Evolutionary conservation across 2,113 vertebrate species (phyloP), one percentile per base, ranked within the genome.

Genomic region (Falco punctatus): DNA sequence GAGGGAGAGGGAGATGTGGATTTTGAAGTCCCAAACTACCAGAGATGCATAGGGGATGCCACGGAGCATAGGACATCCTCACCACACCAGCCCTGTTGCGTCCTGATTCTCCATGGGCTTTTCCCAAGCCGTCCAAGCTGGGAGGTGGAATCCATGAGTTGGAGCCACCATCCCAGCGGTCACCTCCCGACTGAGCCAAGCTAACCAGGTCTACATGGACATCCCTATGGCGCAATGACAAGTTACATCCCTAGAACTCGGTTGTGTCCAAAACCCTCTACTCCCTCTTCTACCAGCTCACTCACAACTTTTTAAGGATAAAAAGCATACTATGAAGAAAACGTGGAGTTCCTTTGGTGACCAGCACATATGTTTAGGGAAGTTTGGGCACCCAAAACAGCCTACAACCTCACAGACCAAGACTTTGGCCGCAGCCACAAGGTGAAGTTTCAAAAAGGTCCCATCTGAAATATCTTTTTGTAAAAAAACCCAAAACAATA

Each of bases 171-270:
- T 21, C 19, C n/a, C 70, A 13, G 38, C 1, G n/a, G 27, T 6
- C 54, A 30, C 3, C 21, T 40, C 67, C 24, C 3, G 3, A 5
- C 22, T 0, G 17, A 73, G 77, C 40, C 46, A 4, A 13, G 59
- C 26, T 15, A 8, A 35, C 5, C 80, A 10, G 27, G 28, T 7
- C 32, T 24, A 30, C 13, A 1, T 2, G 22, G 84, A 21, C 33
- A 16, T 7, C 27, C 11, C 69, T 12, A 13, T 1, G 1, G 61
- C 1, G 16, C 2, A 2, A 40, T 3, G 9, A n/a, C 0, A 2
- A 33, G 17, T 13, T 24, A 27, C 48, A 35, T 11, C 17, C 32
- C 55, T 6, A 1, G 10, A 22, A n/a, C 19, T 69, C 78, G 1
- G 27, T 5, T 28, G 3, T 3, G 20, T 9, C 44, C 2, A 6